Conservation (phyloP, 2,797 vertebrate genomes). For the Myotis myotis region DNA sequence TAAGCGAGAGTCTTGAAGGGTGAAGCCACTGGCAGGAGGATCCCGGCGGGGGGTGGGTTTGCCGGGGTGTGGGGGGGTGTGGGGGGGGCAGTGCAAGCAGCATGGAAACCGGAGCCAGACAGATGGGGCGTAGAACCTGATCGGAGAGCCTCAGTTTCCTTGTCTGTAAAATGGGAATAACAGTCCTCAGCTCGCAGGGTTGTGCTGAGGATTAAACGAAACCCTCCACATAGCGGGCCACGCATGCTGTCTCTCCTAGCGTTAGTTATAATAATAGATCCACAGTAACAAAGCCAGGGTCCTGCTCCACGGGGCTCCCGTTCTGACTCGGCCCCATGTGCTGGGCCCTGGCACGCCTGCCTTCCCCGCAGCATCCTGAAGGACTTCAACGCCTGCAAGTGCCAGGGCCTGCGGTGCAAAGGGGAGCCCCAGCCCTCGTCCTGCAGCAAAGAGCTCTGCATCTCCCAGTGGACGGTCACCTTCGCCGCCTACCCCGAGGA, state of each 20-base stretch:
- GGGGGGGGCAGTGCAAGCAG: too few relatives aligned
- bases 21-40: neutral
- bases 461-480: conserved; percentile 89
- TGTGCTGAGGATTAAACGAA: neutral
- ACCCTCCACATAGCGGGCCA: neutral
- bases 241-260: rapidly evolving
- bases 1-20: neutral
- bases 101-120: neutral
- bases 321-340: rapidly evolving
- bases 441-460: conserved; percentile 83
- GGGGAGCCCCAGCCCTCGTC: conserved; percentile 89
- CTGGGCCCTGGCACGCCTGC: neutral
- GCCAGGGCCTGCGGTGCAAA: conserved; percentile 86
- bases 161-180: neutral
- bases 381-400: conserved; percentile 95
- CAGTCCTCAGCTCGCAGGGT: neutral
- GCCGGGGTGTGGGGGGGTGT: rapidly evolving
- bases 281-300: neutral
- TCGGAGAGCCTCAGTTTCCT: neutral
- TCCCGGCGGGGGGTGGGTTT: too few relatives aligned
- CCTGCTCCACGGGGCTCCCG: rapidly evolving
- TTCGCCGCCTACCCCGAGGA: conserved; percentile 93
- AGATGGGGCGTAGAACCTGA: rapidly evolving
- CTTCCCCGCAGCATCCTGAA: conserved; percentile 90
- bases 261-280: too few relatives aligned